Evolutionary conservation across 2,888 invertebrate genomes (phyloP).

Genomic region (Biston stratarius): DNA sequence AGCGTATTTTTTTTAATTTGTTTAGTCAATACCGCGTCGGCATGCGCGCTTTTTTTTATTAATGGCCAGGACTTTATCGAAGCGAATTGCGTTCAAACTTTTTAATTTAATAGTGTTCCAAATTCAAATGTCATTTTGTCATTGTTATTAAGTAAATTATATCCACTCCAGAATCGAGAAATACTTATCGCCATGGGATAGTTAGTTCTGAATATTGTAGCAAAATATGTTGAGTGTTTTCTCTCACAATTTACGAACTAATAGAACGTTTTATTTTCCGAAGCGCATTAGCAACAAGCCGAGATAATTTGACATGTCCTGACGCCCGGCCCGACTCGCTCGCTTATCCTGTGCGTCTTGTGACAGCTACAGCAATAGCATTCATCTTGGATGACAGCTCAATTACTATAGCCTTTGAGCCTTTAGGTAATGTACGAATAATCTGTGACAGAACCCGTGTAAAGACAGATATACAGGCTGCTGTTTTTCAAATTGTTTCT

Average conservation of each 20-base stretch:
- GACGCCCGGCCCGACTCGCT: slow-evolving; percentile 45
- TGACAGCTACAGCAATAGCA: slow-evolving; percentile 62
- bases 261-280: slow-evolving; percentile 41
- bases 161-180: background rate
- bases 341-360: slow-evolving; percentile 51
- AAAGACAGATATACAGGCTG: slow-evolving; percentile 20
- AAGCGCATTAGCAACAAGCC: slow-evolving; percentile 51
- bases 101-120: no score
- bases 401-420: slow-evolving; percentile 61
- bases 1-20: no score
- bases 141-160: no score
- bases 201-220: no score
- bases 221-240: slow-evolving; percentile 1
- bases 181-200: background rate
- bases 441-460: slow-evolving; percentile 30
- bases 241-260: slow-evolving; percentile 38
- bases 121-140: no score
- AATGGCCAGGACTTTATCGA: no score
- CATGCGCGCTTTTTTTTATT: no score
- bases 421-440: slow-evolving; percentile 30
- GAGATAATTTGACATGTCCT: slow-evolving; percentile 65
- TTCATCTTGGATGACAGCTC: slow-evolving; percentile 79
- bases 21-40: no score
- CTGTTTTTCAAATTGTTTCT: background rate
- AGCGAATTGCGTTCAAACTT: no score